A percentile compares a stretch with the other conserved stretches of the same genome.
These are phyloP conservation scores for Mesorhabditis sp. DNA, from an alignment of 2,888 invertebrate genomes.

Conservation along the genomic window DNA sequence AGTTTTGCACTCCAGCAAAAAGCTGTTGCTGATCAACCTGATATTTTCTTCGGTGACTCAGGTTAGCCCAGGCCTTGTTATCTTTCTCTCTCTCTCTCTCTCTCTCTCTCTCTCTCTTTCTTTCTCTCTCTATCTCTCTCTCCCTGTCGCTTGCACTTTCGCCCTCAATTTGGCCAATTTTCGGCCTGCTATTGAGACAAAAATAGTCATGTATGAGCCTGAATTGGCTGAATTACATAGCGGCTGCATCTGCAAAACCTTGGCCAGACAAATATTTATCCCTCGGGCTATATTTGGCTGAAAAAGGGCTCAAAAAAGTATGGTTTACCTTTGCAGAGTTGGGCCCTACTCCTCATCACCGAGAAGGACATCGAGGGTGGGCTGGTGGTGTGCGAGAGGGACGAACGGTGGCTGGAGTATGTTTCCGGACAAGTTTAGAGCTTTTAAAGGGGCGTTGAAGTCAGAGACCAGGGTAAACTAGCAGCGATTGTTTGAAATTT, in stretches of 20 bases:
- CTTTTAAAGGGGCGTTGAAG: no score
- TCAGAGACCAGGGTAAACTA: neutral
- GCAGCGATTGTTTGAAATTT: conserved; percentile 9
- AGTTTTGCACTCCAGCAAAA: conserved; percentile 31
- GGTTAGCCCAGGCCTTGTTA: no score
- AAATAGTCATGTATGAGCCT: no score
- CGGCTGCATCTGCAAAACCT: no score
- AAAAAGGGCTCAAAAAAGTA: no score
- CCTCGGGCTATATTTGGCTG: no score
- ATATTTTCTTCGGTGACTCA: conserved; percentile 40
- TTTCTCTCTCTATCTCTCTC: conserved; percentile 3
- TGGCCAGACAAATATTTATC: no score
- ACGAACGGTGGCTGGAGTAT: neutral
- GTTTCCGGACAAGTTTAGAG: neutral
- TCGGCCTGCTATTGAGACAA: no score
- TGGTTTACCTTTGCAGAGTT: neutral
- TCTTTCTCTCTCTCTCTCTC: neutral
- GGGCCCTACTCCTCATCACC: conserved; percentile 1
- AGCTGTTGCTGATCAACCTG: conserved; percentile 33
- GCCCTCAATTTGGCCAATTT: no score
- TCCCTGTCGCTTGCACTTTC: neutral
- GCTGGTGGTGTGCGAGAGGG: conserved; percentile 6
- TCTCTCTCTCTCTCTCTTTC: conserved; percentile 7
- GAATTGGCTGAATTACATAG: no score
- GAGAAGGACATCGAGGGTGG: conserved; percentile 5